A percentile compares a stretch with the other conserved stretches of the same genome.
Conservation (phyloP, 2,797 vertebrate species). For the Lindbergichthys nudifrons region DNA sequence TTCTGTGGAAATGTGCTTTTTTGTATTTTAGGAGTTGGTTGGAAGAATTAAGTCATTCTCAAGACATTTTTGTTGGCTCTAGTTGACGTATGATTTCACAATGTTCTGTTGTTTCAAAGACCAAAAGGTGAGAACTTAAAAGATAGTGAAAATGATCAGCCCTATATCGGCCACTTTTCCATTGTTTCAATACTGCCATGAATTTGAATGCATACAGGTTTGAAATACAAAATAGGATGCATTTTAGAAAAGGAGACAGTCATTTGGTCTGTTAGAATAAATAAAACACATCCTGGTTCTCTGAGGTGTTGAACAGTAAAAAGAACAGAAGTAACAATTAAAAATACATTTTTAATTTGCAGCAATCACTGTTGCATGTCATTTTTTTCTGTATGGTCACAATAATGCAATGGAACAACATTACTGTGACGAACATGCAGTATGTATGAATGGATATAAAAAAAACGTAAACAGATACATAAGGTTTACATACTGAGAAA, state of each 20-base stretch:
- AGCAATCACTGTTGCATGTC: conserved; percentile 73
- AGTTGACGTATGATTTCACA: background rate
- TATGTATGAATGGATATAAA: conserved; percentile 70
- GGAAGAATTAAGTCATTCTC: background rate
- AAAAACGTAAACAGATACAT: conserved; percentile 78
- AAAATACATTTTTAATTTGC: conserved; percentile 77
- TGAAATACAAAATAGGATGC: background rate
- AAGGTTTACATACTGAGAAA: conserved; percentile 69
- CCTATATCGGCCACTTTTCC: background rate
- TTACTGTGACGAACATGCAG: conserved; percentile 57
- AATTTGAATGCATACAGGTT: background rate
- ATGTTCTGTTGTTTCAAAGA: background rate
- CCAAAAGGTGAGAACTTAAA: background rate
- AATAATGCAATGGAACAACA: conserved; percentile 51
- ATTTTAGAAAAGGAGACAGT: background rate
- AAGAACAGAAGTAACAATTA: conserved; percentile 45
- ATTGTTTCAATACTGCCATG: background rate
- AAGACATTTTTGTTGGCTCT: background rate
- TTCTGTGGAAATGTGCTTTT: background rate
- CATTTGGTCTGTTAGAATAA: background rate
- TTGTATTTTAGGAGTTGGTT: background rate
- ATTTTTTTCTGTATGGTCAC: conserved; percentile 56
- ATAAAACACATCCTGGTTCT: background rate
- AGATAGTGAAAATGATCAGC: background rate
- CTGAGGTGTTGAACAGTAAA: background rate